Base-by-base conservation (phyloP, 2,888 invertebrate species). In the Miltochrista miniata region DNA sequence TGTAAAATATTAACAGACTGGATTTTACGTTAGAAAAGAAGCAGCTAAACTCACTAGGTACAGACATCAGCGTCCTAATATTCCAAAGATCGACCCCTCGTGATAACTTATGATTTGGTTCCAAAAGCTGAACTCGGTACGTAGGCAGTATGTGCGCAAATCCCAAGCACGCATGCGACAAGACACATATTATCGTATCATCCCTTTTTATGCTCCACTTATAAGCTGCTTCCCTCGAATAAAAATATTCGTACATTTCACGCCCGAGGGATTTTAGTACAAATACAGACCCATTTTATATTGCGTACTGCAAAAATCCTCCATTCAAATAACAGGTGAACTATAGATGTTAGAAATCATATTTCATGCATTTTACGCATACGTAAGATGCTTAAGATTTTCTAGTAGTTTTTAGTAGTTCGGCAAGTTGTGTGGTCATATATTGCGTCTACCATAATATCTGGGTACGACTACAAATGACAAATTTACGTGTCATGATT, bases 211-310 rank as follows among this genome's bases (percentile, higher is more conserved):
- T 39, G 24, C 46, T 18, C 9, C 54, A 15, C 37, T 40, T 48
- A 9, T 67, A 64, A 63, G 64, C 68, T 37, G 68, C 64, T 64
- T 67, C 68, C 64, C 60, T 48, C 60, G 50, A 55, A 56, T 60
- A 55, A 57, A 49, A 63, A 67, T 64, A 64, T 64, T 56, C 59
- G 46, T 59, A 55, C 64, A 63, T 59, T 62, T 58, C 48, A 42
- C 51, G 50, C 52, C 12, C 42, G 46, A 51, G 43, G 53, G 36
- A 40, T 51, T 56, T 60, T 60, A 60, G 55, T 64, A 67, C 55
- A 57, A 53, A 60, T 63, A 57, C 45, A 48, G 50, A 51, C 55
- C 56, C 45, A 64, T 64, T 56, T 64, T 54, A 64, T 60, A 48
- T 53, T 41, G 34, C 46, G 33, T 53, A 50, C 63, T 67, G 51